Evolutionary conservation across 2,888 invertebrate genomes (phyloP), one percentile per base, ranked within the genome.

Genomic region (Fabriciana adippe): DNA sequence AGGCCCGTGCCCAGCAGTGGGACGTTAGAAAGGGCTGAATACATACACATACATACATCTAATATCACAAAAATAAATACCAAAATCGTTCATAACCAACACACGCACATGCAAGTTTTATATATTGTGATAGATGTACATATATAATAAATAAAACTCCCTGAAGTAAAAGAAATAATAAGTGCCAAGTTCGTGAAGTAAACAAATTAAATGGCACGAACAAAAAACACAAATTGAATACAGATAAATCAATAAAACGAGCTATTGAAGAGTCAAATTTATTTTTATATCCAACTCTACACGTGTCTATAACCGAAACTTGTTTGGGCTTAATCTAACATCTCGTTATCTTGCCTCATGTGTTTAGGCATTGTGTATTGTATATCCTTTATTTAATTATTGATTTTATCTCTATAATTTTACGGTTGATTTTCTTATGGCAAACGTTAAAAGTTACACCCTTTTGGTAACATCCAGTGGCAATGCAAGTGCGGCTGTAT

Each of bases 281-380:
- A 74, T 72, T 73, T 75, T 71, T 68, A 73, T 64, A 66, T 64
- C 35, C 55, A 59, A 70, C 60, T 74, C 64, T 74, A 76, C 80
- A 80, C 80, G 78, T 80, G 81, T 79, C 73, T 66, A 67, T 73
- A 73, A 72, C 72, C 74, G 64, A 75, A 71, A 78, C 79, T 80
- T 82, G 82, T 82, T 82, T 82, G 80, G 79, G 77, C 75, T 73
- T 77, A 78, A 81, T 79, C 79, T 77, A 74, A 76, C 79, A 79
- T 78, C 79, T 75, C 73, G 80, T 81, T 78, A 78, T 75, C 70
- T 76, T 66, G 69, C 26, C 64, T 31, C n/a, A 48, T 14, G 2
- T 21, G 62, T 11, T 1, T 41, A 31, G 59, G 62, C 18, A 59
- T 18, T 55, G 67, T 47, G 26, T 59, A 15, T n/a, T 26, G 2